A percentile compares a stretch with the other conserved stretches of the same genome.
Conservation (phyloP, 2,888 invertebrate genomes). For the Metacarcinus magister region DNA sequence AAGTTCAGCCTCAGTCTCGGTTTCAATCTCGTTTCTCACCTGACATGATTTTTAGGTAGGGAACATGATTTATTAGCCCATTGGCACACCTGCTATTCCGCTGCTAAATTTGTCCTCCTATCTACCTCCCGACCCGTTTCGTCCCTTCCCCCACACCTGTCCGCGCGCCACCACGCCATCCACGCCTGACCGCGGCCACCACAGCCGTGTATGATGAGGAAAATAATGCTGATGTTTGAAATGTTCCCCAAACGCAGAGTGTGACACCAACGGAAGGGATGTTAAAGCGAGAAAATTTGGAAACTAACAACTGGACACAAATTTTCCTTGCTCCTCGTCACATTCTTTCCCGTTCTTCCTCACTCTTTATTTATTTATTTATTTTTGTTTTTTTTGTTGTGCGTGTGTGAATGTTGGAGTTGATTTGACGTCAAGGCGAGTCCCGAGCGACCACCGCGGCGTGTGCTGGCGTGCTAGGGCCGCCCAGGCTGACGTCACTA, state of each 20-base stretch:
- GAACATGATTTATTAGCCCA: neutral
- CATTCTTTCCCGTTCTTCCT: neutral
- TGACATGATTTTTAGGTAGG: neutral
- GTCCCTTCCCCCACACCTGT: neutral
- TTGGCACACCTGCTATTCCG: conserved; percentile 18
- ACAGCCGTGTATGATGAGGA: neutral
- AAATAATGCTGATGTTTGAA: neutral
- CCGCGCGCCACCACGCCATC: neutral
- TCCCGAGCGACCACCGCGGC: neutral
- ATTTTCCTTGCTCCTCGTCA: neutral
- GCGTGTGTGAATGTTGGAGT: neutral
- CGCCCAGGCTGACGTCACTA: neutral
- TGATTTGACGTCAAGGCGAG: neutral
- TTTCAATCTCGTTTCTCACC: neutral
- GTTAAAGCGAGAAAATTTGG: neutral
- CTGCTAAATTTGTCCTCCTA: neutral
- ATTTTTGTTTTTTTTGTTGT: neutral
- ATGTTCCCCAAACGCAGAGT: conserved; percentile 1
- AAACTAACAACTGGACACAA: neutral
- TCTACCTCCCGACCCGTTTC: neutral
- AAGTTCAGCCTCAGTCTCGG: neutral
- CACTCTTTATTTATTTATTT: neutral
- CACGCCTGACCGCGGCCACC: neutral
- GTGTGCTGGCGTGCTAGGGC: neutral
- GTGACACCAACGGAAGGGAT: neutral